Base-by-base conservation (phyloP, 1,140 invertebrate genomes). In the Drosophila navojoa region DNA sequence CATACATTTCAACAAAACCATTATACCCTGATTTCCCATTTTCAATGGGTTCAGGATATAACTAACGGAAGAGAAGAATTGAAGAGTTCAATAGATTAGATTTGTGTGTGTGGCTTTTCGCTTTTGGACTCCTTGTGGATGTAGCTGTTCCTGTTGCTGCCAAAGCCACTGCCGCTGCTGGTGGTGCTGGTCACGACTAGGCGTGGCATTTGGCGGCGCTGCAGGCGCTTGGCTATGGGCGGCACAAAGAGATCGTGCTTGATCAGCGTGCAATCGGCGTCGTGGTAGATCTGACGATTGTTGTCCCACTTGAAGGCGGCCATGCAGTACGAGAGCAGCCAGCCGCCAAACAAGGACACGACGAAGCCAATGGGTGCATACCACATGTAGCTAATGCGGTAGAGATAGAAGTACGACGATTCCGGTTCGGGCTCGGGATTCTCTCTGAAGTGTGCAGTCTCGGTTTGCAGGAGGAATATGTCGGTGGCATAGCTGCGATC, bases 351-450 rank as follows among this genome's bases (percentile, higher is more conserved):
- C 3, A 96, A 81, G 2, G 96, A 95, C 0, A 95, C 81, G 0
- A 94, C 4, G 69, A 96, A 95, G 54, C 96, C 96, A 50, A 97
- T 92, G 0, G 95, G 94, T 5, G 95, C 94, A 89, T 96, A 96
- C 96, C 97, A 98, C 94, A 98, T 94, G 86, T 98, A 98, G 0
- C 97, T 98, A 11, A 98, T 93, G 22, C 79, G 72, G 85, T 90
- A 91, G 0, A 92, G 47, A 62, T 90, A 92, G 42, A 91, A 92
- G 47, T 72, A 91, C n/a, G 86, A 53, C 0, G 71, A 25, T 0
- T 90, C 77, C n/a, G 27, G 15, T 0, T 53, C 77, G 15, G 27
- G 15, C 1, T 53, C 32, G 1, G 47, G 19, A 10, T 6, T 27
- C 15, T 0, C 10, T 1, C 9, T 16, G 10, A 19, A 38, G n/a